These are phyloP conservation scores for Gryon sp. DNA, from an alignment of 1,140 invertebrate genomes.

Conservation along the genomic window DNA sequence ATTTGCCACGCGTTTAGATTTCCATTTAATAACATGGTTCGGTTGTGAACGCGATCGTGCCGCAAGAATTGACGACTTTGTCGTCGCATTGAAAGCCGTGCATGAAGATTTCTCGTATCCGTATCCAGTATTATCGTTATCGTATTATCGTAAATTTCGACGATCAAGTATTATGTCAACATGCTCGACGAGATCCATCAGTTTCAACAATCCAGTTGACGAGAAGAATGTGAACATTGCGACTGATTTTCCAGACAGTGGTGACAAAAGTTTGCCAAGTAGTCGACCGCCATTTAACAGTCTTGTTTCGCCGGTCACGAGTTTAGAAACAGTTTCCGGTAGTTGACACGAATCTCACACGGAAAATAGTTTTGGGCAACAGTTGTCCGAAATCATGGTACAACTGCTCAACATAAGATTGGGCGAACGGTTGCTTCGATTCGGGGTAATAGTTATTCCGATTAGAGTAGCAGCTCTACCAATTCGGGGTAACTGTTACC, in stretches of 20 bases:
- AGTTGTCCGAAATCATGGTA: too few species aligned
- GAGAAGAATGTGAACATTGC: slow-evolving; percentile 65
- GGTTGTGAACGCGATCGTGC: slow-evolving; percentile 87
- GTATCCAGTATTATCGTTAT: slow-evolving; percentile 83
- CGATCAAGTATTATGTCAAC: slow-evolving; percentile 71
- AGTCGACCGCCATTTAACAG: slow-evolving; percentile 76
- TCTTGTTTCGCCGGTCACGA: slow-evolving; percentile 73
- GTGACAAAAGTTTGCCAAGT: slow-evolving; percentile 86
- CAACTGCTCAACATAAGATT: too few species aligned
- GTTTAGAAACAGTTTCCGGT: slow-evolving; percentile 76
- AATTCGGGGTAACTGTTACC: too few species aligned
- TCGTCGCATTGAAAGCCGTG: slow-evolving; percentile 87
- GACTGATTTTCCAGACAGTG: slow-evolving; percentile 82
- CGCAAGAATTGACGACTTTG: slow-evolving; percentile 91
- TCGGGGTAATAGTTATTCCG: too few species aligned
- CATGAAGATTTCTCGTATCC: slow-evolving; percentile 95
- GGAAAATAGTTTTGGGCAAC: too few species aligned
- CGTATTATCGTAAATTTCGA: slow-evolving; percentile 69
- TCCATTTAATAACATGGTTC: slow-evolving; percentile 93
- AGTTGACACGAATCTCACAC: slow-evolving; percentile 81
- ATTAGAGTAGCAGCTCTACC: too few species aligned
- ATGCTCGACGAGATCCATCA: slow-evolving; percentile 67
- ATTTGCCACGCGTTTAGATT: slow-evolving; percentile 94
- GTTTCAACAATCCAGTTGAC: slow-evolving; percentile 68
- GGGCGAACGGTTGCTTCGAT: too few species aligned